A percentile compares a stretch with the other conserved stretches of the same genome.
These are phyloP conservation scores for Ptychadena robeensis DNA, from an alignment of 2,797 vertebrate genomes.

Conservation along the genomic window DNA sequence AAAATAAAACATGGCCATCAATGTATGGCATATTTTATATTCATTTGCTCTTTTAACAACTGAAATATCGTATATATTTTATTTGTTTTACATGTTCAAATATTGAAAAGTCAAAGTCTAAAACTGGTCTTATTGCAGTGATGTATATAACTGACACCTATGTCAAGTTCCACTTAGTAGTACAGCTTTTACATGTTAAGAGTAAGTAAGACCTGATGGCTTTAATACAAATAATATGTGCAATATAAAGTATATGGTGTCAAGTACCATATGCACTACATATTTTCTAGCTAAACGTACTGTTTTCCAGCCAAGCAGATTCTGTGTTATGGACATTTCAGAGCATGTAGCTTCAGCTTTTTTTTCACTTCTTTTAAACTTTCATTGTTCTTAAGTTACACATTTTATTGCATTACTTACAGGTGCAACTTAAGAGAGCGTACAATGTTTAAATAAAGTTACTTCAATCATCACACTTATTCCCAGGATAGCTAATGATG, in stretches of 20 bases:
- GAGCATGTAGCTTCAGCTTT: constrained; percentile 4
- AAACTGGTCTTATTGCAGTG: background rate
- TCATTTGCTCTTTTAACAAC: too few relatives aligned
- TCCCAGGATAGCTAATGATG: constrained; percentile 50
- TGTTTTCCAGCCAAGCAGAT: background rate
- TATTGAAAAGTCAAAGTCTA: background rate
- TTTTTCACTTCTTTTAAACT: constrained; percentile 25
- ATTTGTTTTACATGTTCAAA: background rate
- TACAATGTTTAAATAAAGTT: constrained; percentile 46
- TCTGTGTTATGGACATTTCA: constrained; percentile 12
- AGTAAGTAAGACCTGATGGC: background rate
- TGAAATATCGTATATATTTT: background rate
- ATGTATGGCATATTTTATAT: too few relatives aligned
- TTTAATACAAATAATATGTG: background rate
- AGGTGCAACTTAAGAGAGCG: constrained; percentile 42
- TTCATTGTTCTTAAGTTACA: constrained; percentile 46
- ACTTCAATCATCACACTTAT: constrained; percentile 38
- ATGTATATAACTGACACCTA: too few relatives aligned
- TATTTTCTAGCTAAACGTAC: background rate
- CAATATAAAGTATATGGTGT: background rate
- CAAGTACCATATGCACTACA: background rate
- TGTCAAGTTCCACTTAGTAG: too few relatives aligned
- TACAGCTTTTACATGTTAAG: background rate
- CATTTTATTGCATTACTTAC: constrained; percentile 49
- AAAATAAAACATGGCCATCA: too few relatives aligned